A percentile compares a stretch with the other conserved stretches of the same genome.
These are phyloP conservation scores for Spizella passerina DNA, from an alignment of 2,797 vertebrate species.

Conservation along the genomic window DNA sequence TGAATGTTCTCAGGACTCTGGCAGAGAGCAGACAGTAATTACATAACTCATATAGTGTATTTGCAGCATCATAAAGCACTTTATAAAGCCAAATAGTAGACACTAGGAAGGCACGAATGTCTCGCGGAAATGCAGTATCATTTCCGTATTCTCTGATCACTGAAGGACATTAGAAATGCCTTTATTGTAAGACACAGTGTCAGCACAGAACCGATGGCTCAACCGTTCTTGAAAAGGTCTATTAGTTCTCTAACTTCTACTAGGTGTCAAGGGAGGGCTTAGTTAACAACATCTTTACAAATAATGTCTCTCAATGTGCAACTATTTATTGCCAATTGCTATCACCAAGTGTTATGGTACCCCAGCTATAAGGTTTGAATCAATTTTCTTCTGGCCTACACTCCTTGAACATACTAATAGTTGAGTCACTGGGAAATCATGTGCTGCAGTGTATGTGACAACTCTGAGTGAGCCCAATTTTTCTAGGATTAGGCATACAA, in stretches of 20 bases:
- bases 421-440: not conserved
- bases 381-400: not conserved
- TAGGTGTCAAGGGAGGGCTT: not conserved
- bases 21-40: not conserved
- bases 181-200: not conserved
- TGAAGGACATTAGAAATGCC: not conserved
- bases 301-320: not conserved
- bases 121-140: not conserved
- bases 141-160: not conserved
- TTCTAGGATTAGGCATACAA: not conserved
- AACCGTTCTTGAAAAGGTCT: not conserved
- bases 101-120: not conserved
- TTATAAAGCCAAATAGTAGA: not conserved
- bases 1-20: not conserved
- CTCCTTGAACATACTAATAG: not conserved
- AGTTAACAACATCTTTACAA: not conserved
- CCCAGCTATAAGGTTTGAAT: not conserved
- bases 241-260: not conserved
- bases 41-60: not conserved
- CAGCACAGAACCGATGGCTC: not conserved
- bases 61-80: conserved; percentile 1
- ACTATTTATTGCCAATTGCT: not conserved
- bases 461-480: not conserved
- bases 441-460: not conserved
- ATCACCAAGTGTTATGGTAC: not conserved